Conservation (phyloP, 2,797 vertebrate species). For the Pogonophryne albipinna region DNA sequence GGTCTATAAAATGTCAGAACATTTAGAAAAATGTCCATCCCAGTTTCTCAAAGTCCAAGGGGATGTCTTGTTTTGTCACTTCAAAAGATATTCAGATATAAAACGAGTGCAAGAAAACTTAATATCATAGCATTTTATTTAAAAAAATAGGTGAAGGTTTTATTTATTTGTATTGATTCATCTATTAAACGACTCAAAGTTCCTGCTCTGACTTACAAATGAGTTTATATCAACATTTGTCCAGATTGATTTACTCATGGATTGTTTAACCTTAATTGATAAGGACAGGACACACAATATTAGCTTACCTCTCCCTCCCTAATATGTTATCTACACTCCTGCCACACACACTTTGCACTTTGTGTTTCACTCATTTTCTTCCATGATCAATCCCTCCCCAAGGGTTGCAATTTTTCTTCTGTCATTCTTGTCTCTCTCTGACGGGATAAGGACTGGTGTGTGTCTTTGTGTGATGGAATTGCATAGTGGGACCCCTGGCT, state of each 20-base stretch:
- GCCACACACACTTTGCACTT: slow-evolving; percentile 35
- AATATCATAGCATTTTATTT: no score
- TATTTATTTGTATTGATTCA: no score
- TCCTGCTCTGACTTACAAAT: no score
- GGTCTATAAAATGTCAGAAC: no score
- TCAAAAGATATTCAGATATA: no score
- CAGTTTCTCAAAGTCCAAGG: no score
- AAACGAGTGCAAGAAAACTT: no score
- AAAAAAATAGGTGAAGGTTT: no score
- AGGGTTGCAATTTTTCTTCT: slow-evolving; percentile 63
- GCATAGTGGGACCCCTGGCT: slow-evolving; percentile 78
- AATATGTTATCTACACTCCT: slow-evolving; percentile 34
- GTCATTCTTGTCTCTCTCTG: slow-evolving; percentile 60
- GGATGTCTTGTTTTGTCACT: no score
- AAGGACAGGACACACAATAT: slow-evolving; percentile 40
- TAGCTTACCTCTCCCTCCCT: slow-evolving; percentile 24
- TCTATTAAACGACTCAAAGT: no score
- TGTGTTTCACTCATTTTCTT: slow-evolving; percentile 38
- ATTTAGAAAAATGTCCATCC: no score
- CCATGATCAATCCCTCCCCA: slow-evolving; percentile 34
- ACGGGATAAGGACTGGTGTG: slow-evolving; percentile 82
- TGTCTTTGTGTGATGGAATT: slow-evolving; percentile 79
- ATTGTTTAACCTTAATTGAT: slow-evolving; percentile 61
- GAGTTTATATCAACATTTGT: no score
- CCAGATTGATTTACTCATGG: neutral